These are phyloP conservation scores for Cebidichthys violaceus DNA, from an alignment of 2,113 vertebrate genomes.

Conservation along the genomic window DNA sequence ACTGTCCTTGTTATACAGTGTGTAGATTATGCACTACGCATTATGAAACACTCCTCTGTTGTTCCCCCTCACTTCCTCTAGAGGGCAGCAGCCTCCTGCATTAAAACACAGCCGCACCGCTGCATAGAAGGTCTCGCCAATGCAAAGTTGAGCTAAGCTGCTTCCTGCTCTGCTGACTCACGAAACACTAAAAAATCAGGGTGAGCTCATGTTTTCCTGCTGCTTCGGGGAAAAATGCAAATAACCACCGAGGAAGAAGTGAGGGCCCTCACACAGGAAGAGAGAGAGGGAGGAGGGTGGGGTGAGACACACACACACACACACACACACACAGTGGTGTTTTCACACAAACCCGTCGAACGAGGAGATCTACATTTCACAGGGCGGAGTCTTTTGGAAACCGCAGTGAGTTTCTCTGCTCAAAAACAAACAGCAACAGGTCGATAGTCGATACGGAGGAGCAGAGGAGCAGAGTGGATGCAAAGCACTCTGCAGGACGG, in stretches of 20 bases:
- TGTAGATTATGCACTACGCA: not conserved
- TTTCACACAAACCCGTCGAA: constrained; percentile 59
- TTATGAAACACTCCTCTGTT: not conserved
- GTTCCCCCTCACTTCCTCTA: constrained; percentile 10
- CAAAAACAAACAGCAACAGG: constrained; percentile 17
- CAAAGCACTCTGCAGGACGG: not conserved
- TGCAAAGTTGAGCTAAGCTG: not conserved
- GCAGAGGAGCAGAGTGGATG: not conserved
- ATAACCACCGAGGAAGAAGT: constrained; percentile 21
- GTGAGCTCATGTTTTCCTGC: constrained; percentile 18
- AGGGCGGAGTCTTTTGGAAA: constrained; percentile 51
- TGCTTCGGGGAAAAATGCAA: constrained; percentile 38
- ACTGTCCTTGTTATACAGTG: not conserved
- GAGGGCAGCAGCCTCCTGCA: constrained; percentile 11
- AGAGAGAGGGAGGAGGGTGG: constrained; percentile 48
- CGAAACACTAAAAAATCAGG: not conserved
- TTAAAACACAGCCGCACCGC: not conserved
- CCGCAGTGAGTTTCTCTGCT: constrained; percentile 15
- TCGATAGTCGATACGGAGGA: not conserved
- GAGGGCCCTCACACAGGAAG: not conserved
- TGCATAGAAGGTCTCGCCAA: not conserved
- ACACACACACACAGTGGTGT: not conserved
- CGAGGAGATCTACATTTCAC: constrained; percentile 72
- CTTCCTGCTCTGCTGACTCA: not conserved
- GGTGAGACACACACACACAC: constrained; percentile 20